Percentiles rank a stretch among this genome's conserved stretches.
Evolutionary conservation across 2,797 vertebrate genomes (phyloP).

Genomic region (Apogon hyalosoma): DNA sequence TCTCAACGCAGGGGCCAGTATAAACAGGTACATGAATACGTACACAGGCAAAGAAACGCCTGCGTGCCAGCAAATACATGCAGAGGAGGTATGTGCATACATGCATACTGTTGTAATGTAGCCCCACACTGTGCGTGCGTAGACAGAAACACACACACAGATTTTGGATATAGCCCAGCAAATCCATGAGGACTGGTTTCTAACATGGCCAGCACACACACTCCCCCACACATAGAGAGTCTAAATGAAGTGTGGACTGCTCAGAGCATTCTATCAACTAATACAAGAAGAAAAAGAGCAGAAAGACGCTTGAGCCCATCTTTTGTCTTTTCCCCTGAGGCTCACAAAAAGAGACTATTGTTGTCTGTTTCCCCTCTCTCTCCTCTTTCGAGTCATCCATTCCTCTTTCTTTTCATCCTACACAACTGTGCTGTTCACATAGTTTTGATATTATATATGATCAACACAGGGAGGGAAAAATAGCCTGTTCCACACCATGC

Average conservation of each 20-base stretch:
- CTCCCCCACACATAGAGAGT: neutral
- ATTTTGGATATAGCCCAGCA: conserved; percentile 40
- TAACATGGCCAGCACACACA: conserved; percentile 9
- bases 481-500: conserved; percentile 9
- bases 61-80: conserved; percentile 18
- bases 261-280: neutral
- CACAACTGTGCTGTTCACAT: conserved; percentile 27
- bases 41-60: conserved; percentile 37
- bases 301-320: conserved; percentile 38
- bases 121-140: conserved; percentile 6
- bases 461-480: conserved; percentile 14
- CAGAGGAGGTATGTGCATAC: neutral
- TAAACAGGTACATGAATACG: conserved; percentile 56
- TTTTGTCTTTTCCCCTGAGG: conserved; percentile 28
- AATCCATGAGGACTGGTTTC: conserved; percentile 11
- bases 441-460: conserved; percentile 46
- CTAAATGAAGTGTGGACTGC: neutral
- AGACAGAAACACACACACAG: conserved; percentile 1
- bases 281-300: conserved; percentile 12
- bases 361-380: conserved; percentile 52
- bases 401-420: conserved; percentile 38
- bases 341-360: conserved; percentile 58
- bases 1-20: conserved; percentile 20
- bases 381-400: conserved; percentile 32
- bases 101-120: neutral